These are phyloP conservation scores for Melitaea athalia DNA, from an alignment of 2,888 invertebrate genomes.

Conservation along the genomic window DNA sequence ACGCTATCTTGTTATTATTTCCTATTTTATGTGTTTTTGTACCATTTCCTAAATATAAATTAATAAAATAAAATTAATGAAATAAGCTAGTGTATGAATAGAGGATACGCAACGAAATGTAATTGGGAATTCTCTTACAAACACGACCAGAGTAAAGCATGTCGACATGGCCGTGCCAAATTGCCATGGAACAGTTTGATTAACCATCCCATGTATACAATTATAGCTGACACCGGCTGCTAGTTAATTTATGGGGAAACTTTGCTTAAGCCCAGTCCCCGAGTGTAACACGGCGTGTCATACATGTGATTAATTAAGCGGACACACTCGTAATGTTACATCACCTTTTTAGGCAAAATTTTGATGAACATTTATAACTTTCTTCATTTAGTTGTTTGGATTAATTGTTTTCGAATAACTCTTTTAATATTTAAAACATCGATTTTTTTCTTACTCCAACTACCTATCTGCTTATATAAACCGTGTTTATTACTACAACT, in stretches of 20 bases:
- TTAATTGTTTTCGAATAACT: too few relatives aligned
- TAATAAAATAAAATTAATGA: too few relatives aligned
- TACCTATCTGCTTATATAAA: too few relatives aligned
- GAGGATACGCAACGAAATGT: neutral
- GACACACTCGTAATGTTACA: neutral
- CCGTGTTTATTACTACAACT: too few relatives aligned
- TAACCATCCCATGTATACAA: constrained; percentile 37
- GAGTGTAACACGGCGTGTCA: constrained; percentile 9
- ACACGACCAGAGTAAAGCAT: constrained; percentile 17
- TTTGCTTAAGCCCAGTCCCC: constrained; percentile 30
- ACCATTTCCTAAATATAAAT: too few relatives aligned
- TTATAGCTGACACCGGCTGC: constrained; percentile 30
- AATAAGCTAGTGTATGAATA: neutral
- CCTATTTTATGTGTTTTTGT: too few relatives aligned
- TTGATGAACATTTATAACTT: neutral
- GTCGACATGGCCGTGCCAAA: constrained; percentile 42
- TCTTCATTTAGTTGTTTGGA: too few relatives aligned
- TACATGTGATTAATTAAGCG: neutral
- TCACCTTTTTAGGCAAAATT: neutral
- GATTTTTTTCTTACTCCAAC: too few relatives aligned
- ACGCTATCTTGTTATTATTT: too few relatives aligned
- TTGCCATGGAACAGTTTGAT: constrained; percentile 39
- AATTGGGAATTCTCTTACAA: constrained; percentile 4
- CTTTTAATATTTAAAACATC: too few relatives aligned
- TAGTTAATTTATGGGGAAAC: constrained; percentile 42